A percentile compares a stretch with the other conserved stretches of the same genome.
phyloP scores from a whole-genome alignment of 1,140 invertebrate genomes.

The Tetragonula clypearis region DNA sequence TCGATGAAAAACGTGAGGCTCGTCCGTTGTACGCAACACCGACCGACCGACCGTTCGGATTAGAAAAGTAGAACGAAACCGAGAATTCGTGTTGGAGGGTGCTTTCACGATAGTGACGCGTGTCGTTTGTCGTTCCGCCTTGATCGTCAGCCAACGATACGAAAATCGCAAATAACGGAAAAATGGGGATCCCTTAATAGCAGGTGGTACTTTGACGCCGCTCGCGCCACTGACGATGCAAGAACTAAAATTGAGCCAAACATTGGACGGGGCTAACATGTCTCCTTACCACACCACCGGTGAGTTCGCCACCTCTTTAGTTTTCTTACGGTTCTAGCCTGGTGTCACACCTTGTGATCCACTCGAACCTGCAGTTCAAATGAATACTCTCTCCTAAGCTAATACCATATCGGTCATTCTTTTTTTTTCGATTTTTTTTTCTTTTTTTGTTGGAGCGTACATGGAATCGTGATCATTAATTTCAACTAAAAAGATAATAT shows the following conservation, averaged over 20 bases:
- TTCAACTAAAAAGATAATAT: slow-evolving; percentile 2
- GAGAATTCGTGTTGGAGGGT: background rate
- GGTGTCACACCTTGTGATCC: background rate
- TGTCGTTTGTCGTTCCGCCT: slow-evolving; percentile 67
- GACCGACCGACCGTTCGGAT: background rate
- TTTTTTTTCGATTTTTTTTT: background rate
- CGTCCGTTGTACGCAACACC: background rate
- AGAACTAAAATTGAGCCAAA: slow-evolving; percentile 87
- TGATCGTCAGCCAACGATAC: slow-evolving; percentile 65
- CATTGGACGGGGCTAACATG: slow-evolving; percentile 84
- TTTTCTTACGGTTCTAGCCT: slow-evolving; percentile 41
- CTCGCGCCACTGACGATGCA: slow-evolving; percentile 90
- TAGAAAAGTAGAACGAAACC: background rate
- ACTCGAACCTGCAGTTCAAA: background rate
- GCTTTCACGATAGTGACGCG: background rate
- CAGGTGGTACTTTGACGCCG: slow-evolving; percentile 87
- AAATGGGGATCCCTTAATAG: slow-evolving; percentile 79
- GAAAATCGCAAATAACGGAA: slow-evolving; percentile 67
- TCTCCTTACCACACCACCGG: slow-evolving; percentile 86
- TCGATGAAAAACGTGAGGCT: background rate
- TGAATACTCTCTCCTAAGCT: background rate
- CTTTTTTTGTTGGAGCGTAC: background rate
- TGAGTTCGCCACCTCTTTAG: slow-evolving; percentile 79
- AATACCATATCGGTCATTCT: background rate
- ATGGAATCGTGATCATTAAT: background rate